Evolutionary conservation across 2,888 invertebrate species (phyloP).

Genomic region (Caenorhabditis sp.): DNA sequence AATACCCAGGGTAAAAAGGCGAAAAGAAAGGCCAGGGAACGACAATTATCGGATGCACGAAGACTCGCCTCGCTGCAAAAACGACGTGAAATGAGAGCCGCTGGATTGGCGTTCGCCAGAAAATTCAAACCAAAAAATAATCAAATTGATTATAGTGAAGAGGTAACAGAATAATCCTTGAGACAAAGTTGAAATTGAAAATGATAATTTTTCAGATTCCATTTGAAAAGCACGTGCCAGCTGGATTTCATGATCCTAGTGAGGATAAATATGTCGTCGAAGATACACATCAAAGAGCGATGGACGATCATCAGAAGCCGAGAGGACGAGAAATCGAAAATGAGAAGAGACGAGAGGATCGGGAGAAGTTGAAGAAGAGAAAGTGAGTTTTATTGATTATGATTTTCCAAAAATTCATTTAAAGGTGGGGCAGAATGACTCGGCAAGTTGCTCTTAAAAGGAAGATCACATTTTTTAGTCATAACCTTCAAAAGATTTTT

Average conservation of each 20-base stretch:
- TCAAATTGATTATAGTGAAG: constrained; percentile 88
- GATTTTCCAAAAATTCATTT: too few relatives aligned
- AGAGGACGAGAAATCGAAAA: constrained; percentile 72
- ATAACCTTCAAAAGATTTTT: too few relatives aligned
- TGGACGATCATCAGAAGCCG: constrained; percentile 59
- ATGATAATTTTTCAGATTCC: constrained; percentile 72
- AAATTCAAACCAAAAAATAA: constrained; percentile 61
- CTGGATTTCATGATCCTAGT: constrained; percentile 92
- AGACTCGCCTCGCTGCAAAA: constrained; percentile 95
- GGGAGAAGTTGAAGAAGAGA: constrained; percentile 87
- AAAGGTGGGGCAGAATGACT: too few relatives aligned
- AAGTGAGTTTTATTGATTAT: constrained; percentile 74
- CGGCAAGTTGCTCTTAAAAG: too few relatives aligned
- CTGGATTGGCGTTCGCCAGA: constrained; percentile 80
- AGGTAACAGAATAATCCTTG: too few relatives aligned
- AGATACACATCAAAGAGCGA: constrained; percentile 51
- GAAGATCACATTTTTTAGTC: too few relatives aligned
- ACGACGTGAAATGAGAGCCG: constrained; percentile 93
- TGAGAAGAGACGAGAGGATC: constrained; percentile 90
- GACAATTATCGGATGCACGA: constrained; percentile 95
- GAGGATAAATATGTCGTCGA: constrained; percentile 78
- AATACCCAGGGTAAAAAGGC: constrained; percentile 90
- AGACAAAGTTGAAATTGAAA: too few relatives aligned
- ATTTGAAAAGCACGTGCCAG: constrained; percentile 78
- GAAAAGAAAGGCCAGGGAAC: constrained; percentile 85